Percentiles rank a stretch among this genome's conserved stretches.
Conservation (phyloP, 2,797 vertebrate species). For the Varecia variegata region DNA sequence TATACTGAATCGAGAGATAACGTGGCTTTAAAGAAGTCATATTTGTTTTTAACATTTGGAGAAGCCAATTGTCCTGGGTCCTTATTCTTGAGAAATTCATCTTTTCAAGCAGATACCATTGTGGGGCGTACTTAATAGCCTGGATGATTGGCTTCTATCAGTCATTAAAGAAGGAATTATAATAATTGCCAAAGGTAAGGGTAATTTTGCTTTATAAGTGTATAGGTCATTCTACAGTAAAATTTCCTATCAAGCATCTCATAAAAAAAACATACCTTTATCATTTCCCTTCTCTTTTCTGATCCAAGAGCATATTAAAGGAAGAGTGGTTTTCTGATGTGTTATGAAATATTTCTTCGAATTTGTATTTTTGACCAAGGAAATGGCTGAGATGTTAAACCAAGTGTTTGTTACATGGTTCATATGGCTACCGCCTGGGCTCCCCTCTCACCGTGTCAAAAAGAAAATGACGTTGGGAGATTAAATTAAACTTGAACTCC, state of each 20-base stretch:
- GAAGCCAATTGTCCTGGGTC: not conserved
- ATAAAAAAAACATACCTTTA: not conserved
- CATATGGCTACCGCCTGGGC: not conserved
- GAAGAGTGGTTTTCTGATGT: not conserved
- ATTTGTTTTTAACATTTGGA: constrained; percentile 22
- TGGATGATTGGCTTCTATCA: not conserved
- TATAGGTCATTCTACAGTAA: not conserved
- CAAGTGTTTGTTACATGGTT: not conserved
- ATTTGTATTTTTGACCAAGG: constrained; percentile 47
- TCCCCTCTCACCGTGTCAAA: not conserved
- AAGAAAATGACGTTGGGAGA: constrained; percentile 17
- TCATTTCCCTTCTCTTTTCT: not conserved
- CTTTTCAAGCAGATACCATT: not conserved
- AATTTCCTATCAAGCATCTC: not conserved
- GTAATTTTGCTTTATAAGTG: constrained; percentile 14
- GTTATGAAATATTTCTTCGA: not conserved
- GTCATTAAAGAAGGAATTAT: not conserved
- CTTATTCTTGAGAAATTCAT: not conserved
- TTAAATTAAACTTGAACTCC: constrained; percentile 30
- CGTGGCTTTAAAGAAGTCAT: not conserved
- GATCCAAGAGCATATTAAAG: not conserved
- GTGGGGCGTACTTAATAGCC: not conserved
- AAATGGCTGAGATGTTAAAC: constrained; percentile 20
- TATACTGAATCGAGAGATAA: not conserved
- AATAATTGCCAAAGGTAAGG: constrained; percentile 28